A percentile compares a stretch with the other conserved stretches of the same genome.
Conservation (phyloP, 1,140 invertebrate species). For the Gryllus bimaculatus region DNA sequence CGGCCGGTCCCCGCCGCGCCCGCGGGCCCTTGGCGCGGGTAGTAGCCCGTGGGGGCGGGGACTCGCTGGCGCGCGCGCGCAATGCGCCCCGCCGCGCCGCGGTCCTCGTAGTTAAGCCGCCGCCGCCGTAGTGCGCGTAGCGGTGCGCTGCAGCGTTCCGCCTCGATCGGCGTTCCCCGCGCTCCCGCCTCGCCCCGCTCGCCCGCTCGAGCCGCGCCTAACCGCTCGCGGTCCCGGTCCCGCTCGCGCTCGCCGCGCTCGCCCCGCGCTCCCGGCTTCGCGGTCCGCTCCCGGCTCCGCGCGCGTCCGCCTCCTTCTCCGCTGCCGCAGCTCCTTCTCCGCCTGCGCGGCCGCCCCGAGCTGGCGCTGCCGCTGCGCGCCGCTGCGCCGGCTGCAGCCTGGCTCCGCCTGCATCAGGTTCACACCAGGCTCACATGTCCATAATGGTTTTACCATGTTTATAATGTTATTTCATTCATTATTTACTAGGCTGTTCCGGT, state of each 20-base stretch:
- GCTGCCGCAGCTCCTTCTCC: not conserved
- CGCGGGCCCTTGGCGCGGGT: not conserved
- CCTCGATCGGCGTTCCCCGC: not conserved
- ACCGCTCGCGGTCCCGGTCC: not conserved
- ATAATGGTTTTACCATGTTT: too few species aligned
- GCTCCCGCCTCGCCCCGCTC: not conserved
- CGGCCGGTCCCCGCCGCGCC: too few species aligned
- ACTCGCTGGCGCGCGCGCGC: not conserved
- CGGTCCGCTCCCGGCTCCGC: too few species aligned
- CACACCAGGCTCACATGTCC: too few species aligned
- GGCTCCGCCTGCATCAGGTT: not conserved
- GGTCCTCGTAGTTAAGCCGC: slow-evolving; percentile 9
- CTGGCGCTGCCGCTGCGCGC: too few species aligned
- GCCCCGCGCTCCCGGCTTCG: too few species aligned
- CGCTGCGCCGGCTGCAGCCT: not conserved
- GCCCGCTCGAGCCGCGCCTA: not conserved
- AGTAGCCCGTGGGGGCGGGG: not conserved
- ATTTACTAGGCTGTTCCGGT: too few species aligned
- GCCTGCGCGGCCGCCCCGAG: too few species aligned
- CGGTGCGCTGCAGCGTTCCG: not conserved
- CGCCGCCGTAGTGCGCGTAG: not conserved
- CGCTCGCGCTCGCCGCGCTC: too few species aligned
- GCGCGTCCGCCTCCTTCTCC: not conserved
- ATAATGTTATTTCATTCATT: too few species aligned
- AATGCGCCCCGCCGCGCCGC: not conserved